Conservation (phyloP, 2,888 invertebrate species). For the Dryobotodes eremita region DNA sequence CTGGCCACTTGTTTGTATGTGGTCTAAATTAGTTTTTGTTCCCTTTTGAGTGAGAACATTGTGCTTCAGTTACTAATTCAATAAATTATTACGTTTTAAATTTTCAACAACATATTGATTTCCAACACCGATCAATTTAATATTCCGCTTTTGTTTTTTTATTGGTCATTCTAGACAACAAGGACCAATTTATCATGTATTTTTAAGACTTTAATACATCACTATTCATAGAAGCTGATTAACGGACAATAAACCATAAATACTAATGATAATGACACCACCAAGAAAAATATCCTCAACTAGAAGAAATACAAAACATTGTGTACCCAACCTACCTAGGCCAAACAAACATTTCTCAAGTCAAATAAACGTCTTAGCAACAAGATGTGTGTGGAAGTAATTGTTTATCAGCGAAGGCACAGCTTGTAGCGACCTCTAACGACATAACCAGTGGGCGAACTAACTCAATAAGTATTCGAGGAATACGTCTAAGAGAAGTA, state of each 20-base stretch:
- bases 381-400: constrained; percentile 49
- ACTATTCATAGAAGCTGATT: not conserved
- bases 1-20: not conserved
- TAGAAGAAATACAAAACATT: constrained; percentile 5
- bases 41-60: not conserved
- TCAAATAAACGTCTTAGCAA: constrained; percentile 35
- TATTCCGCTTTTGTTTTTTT: too few relatives aligned
- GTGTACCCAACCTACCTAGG: not conserved
- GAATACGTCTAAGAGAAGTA: constrained; percentile 29
- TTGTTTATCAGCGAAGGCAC: constrained; percentile 53
- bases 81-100: not conserved
- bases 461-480: constrained; percentile 58
- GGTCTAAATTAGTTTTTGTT: not conserved
- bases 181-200: not conserved
- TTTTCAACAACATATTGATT: not conserved
- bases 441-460: constrained; percentile 43
- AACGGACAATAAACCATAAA: not conserved
- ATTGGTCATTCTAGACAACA: not conserved
- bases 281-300: not conserved
- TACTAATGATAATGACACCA: not conserved
- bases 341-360: constrained; percentile 16
- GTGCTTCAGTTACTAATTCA: not conserved
- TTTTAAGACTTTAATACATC: too few relatives aligned
- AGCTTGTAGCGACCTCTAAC: constrained; percentile 49
- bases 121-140: not conserved